These are phyloP conservation scores for Orthonychiurus folsomi DNA, from an alignment of 2,888 invertebrate species.

Conservation along the genomic window DNA sequence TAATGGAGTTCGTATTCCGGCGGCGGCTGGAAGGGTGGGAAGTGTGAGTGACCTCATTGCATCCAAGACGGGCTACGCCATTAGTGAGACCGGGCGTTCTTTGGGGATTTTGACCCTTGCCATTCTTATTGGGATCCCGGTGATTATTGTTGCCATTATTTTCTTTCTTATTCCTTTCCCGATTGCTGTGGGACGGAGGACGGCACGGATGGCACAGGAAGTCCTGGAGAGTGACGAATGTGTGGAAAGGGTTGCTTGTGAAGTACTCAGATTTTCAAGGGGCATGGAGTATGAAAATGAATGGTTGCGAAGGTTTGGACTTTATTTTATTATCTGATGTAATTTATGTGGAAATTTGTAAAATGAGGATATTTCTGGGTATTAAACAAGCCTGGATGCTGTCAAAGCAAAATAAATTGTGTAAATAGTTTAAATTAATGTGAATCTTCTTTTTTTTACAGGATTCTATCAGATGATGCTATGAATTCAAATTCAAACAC, in stretches of 20 bases:
- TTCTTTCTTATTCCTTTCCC: neutral
- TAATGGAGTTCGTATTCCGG: neutral
- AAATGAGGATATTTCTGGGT: too few relatives aligned
- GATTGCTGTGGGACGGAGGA: neutral
- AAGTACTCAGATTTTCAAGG: constrained; percentile 8
- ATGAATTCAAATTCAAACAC: neutral
- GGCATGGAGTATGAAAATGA: neutral
- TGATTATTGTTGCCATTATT: neutral
- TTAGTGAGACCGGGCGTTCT: neutral
- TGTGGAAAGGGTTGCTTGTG: constrained; percentile 10
- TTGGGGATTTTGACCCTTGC: neutral
- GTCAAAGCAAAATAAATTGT: neutral
- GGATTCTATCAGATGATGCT: neutral
- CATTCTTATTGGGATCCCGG: neutral
- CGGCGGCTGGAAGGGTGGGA: neutral
- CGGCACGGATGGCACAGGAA: neutral
- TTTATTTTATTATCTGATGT: neutral
- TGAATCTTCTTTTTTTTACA: constrained; percentile 1
- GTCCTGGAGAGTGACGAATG: constrained; percentile 5
- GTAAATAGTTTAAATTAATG: neutral
- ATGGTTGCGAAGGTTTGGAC: constrained; percentile 9
- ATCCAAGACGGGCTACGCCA: neutral
- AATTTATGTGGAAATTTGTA: neutral
- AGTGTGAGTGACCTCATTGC: neutral
- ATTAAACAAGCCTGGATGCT: neutral